phyloP scores from a whole-genome alignment of 2,888 invertebrate species.

The Norana najaformis region DNA sequence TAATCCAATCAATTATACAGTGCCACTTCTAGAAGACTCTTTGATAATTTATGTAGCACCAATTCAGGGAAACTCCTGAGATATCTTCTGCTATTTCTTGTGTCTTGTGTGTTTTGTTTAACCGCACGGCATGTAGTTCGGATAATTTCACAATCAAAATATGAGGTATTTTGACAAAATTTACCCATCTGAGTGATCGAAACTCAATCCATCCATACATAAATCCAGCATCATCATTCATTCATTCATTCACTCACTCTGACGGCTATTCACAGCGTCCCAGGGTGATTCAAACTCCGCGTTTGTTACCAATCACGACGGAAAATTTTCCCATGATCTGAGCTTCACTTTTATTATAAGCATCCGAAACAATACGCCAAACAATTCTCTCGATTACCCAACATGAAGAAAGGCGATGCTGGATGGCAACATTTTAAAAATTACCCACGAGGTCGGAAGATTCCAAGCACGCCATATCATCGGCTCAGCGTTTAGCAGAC shows the following conservation, averaged over 20 bases:
- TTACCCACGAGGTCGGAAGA: neutral
- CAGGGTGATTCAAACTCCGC: too few relatives aligned
- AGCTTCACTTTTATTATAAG: neutral
- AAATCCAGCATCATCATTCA: neutral
- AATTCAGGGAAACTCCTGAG: too few relatives aligned
- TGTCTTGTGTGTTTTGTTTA: too few relatives aligned
- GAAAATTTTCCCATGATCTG: neutral
- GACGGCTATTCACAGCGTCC: too few relatives aligned
- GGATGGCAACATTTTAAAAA: neutral
- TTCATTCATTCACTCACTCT: neutral
- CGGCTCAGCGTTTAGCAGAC: conserved; percentile 5
- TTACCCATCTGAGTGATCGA: too few relatives aligned
- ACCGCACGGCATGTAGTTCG: too few relatives aligned
- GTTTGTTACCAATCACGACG: neutral
- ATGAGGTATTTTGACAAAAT: too few relatives aligned
- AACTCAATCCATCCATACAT: neutral
- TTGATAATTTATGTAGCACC: too few relatives aligned
- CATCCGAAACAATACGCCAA: neutral
- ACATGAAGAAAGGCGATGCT: neutral
- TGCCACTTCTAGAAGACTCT: too few relatives aligned
- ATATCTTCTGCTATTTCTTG: too few relatives aligned
- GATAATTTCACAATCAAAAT: too few relatives aligned
- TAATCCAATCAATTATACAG: too few relatives aligned
- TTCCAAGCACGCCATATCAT: neutral
- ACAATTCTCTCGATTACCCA: neutral